phyloP scores from a whole-genome alignment of 30 jellyfish, hydroid and myxozoan genomes.

The Hydractinia echinata region DNA sequence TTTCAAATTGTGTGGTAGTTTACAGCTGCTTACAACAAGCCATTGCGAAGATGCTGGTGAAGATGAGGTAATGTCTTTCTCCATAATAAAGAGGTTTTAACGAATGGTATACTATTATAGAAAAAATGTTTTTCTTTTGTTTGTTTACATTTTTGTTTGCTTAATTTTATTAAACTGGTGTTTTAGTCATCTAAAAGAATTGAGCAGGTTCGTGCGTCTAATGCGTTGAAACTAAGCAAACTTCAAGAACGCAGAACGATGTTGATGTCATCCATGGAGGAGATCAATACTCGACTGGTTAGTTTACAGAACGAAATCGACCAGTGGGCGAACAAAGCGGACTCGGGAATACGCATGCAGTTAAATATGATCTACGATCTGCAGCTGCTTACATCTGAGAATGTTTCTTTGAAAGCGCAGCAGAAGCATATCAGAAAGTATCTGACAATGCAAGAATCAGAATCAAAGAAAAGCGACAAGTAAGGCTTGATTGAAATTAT shows the following conservation, averaged over 20 bases:
- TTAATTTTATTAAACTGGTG: no score
- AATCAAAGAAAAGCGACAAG: conserved; percentile 55
- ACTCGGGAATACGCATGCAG: conserved; percentile 38
- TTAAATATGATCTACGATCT: conserved; percentile 54
- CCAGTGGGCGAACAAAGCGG: conserved; percentile 63
- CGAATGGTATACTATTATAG: no score
- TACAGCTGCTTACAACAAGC: no score
- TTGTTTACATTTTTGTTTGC: no score
- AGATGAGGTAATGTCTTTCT: no score
- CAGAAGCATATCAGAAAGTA: conserved; percentile 51
- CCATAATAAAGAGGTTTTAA: no score
- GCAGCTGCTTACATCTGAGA: conserved; percentile 46
- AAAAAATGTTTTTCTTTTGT: no score
- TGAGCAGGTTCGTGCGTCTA: conserved; percentile 42
- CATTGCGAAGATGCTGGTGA: no score
- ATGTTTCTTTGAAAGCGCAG: conserved; percentile 57
- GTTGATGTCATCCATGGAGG: conserved; percentile 48
- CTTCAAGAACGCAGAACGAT: conserved; percentile 35
- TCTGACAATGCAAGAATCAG: conserved; percentile 52
- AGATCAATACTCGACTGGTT: conserved; percentile 50
- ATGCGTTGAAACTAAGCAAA: conserved; percentile 34
- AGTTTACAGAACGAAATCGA: conserved; percentile 50
- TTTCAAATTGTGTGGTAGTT: no score
- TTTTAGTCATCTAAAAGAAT: conserved; percentile 43
- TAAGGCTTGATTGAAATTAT: background rate